Conservation (phyloP, 2,113 vertebrate genomes). For the Crotophaga sulcirostris region DNA sequence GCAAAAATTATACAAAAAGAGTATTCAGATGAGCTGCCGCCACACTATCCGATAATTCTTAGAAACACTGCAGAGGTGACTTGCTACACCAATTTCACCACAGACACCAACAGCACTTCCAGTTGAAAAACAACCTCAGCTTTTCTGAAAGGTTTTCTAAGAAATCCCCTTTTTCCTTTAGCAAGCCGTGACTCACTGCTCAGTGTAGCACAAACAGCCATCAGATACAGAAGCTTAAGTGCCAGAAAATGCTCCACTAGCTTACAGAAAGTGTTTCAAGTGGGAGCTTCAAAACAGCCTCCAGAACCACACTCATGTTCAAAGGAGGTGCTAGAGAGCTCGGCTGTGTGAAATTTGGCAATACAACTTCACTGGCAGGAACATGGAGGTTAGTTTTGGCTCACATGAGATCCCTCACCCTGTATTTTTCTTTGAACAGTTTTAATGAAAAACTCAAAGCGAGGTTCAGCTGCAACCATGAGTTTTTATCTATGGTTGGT, state of each 20-base stretch:
- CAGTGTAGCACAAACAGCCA: conserved; percentile 51
- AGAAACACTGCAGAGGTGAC: conserved; percentile 23
- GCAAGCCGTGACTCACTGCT: conserved; percentile 42
- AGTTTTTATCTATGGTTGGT: conserved; percentile 6
- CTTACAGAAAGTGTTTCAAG: conserved; percentile 45
- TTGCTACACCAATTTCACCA: conserved; percentile 18
- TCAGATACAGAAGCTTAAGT: conserved; percentile 16
- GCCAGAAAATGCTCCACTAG: conserved; percentile 50
- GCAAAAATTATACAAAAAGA: neutral
- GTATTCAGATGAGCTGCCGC: neutral
- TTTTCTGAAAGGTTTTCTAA: conserved; percentile 51
- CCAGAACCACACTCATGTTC: conserved; percentile 54
- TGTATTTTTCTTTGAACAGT: conserved; percentile 43
- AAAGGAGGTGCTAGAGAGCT: conserved; percentile 60
- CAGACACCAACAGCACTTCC: conserved; percentile 15
- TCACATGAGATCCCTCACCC: conserved; percentile 40
- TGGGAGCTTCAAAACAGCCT: conserved; percentile 40
- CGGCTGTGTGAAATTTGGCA: conserved; percentile 51
- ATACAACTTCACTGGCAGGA: conserved; percentile 19
- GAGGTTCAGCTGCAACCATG: neutral
- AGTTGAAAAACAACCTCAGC: neutral
- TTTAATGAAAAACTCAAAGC: conserved; percentile 48
- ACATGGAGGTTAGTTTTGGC: conserved; percentile 58
- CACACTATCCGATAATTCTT: neutral
- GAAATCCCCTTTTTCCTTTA: conserved; percentile 22